These are phyloP conservation scores for Amphimedon queenslandica DNA, from an alignment of 37 sponge, comb jelly and placozoan species.

Conservation along the genomic window DNA sequence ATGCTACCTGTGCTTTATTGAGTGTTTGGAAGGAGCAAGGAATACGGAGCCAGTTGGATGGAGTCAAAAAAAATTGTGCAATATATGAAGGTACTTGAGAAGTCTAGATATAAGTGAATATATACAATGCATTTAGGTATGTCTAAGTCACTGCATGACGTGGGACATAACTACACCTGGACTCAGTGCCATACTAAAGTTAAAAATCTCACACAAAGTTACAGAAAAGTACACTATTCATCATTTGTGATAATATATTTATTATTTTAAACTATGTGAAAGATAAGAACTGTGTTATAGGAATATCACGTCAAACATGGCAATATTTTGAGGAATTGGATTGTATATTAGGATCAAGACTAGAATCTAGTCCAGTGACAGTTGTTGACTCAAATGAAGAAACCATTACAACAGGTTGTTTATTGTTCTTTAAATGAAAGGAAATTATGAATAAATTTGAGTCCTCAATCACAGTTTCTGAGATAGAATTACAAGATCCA, in stretches of 20 bases:
- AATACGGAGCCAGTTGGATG: conserved; percentile 17
- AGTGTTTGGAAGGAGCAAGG: conserved; percentile 5
- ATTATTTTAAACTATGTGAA: not conserved
- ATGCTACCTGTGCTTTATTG: conserved; percentile 10
- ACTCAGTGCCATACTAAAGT: conserved; percentile 25
- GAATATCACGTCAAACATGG: not conserved
- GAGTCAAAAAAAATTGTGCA: conserved; percentile 5
- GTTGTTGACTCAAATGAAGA: too few relatives aligned
- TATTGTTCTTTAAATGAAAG: too few relatives aligned
- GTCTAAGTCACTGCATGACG: not conserved
- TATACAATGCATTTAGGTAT: too few relatives aligned
- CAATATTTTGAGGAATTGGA: not conserved
- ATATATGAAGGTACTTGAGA: not conserved
- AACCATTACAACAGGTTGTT: not conserved
- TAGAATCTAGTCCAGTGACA: too few relatives aligned
- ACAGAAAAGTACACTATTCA: conserved; percentile 5
- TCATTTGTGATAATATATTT: not conserved
- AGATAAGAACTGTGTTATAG: not conserved
- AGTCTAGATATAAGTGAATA: too few relatives aligned
- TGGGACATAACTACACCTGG: conserved; percentile 11
- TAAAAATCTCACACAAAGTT: conserved; percentile 15
- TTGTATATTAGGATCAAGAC: conserved; percentile 9
- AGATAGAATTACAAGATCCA: too few relatives aligned
- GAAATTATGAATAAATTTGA: not conserved
- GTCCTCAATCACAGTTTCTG: too few relatives aligned